These are phyloP conservation scores for Cosmopolites sordidus DNA, from an alignment of 2,888 invertebrate species.

Conservation along the genomic window DNA sequence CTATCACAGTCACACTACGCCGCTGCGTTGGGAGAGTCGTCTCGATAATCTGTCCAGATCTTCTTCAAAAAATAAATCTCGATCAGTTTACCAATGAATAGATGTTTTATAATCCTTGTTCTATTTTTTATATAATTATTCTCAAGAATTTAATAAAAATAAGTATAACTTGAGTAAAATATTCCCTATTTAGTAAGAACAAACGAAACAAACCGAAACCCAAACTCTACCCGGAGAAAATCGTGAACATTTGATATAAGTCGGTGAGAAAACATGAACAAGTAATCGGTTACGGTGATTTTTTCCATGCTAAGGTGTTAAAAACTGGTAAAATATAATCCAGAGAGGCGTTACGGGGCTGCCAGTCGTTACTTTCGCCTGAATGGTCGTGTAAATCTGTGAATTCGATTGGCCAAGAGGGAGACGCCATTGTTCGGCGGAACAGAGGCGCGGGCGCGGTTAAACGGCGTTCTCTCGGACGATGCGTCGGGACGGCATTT, in stretches of 20 bases:
- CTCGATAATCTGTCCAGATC: constrained; percentile 17
- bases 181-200: no score
- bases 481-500: constrained; percentile 53
- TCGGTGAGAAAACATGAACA: no score
- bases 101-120: no score
- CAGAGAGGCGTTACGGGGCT: constrained; percentile 41
- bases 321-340: constrained; percentile 30
- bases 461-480: constrained; percentile 50
- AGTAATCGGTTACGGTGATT: no score
- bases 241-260: no score
- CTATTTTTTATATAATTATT: no score
- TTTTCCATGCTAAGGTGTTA: constrained; percentile 21
- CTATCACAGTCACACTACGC: not conserved
- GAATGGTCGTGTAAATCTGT: constrained; percentile 40
- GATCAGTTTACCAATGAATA: no score
- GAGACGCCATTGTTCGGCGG: constrained; percentile 51
- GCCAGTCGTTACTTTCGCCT: constrained; percentile 39
- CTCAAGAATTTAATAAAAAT: no score
- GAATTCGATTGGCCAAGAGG: constrained; percentile 42
- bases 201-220: no score
- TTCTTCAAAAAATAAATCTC: not conserved
- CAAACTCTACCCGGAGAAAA: no score
- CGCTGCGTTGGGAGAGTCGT: not conserved
- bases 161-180: no score
- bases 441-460: constrained; percentile 45